These are phyloP conservation scores for Ctenoplectra terminalis DNA, from an alignment of 1,140 invertebrate genomes.

Conservation along the genomic window DNA sequence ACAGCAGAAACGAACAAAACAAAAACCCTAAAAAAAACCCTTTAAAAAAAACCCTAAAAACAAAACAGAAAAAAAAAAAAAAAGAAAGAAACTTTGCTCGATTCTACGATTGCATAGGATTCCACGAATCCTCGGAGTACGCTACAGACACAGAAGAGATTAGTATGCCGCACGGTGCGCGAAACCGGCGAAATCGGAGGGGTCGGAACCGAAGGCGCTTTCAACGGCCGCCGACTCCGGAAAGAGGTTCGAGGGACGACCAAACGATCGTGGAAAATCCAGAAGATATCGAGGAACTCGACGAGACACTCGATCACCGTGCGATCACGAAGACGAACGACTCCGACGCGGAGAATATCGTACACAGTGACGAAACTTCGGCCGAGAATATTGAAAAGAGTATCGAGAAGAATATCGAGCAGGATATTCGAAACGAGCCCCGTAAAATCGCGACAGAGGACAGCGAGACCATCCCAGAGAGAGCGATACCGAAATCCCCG, in stretches of 20 bases:
- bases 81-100: background rate
- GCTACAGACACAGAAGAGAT: conserved; percentile 67
- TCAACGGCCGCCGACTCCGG: conserved; percentile 28
- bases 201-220: conserved; percentile 55
- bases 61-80: background rate
- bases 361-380: background rate
- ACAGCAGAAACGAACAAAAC: too few relatives aligned
- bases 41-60: background rate
- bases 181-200: conserved; percentile 70
- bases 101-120: conserved; percentile 49
- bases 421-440: too few relatives aligned
- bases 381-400: too few relatives aligned
- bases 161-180: conserved; percentile 72
- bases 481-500: background rate
- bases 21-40: too few relatives aligned
- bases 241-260: conserved; percentile 1
- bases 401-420: background rate
- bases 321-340: conserved; percentile 35
- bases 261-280: background rate
- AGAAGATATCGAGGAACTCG: conserved; percentile 1
- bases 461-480: background rate
- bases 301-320: background rate
- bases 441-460: background rate
- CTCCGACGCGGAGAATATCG: background rate
- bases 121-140: conserved; percentile 64